A percentile compares a stretch with the other conserved stretches of the same genome.
Evolutionary conservation across 2,888 invertebrate species (phyloP).

Genomic region (Lysandra coridon): DNA sequence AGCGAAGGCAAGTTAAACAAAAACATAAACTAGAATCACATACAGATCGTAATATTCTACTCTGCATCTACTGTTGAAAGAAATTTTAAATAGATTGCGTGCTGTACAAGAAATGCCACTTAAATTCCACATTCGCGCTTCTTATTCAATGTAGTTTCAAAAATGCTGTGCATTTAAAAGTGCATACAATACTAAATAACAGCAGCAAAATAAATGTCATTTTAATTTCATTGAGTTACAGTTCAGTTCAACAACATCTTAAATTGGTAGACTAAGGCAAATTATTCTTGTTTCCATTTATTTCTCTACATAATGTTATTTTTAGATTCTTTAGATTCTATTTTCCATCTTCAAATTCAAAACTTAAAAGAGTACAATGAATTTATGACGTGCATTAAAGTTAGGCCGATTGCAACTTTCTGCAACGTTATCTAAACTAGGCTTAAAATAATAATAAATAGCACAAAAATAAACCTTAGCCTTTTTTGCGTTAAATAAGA

Average conservation of each 20-base stretch:
- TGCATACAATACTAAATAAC: not conserved
- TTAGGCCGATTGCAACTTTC: not conserved
- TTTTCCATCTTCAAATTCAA: not conserved
- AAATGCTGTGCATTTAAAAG: not conserved
- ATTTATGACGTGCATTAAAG: not conserved
- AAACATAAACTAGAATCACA: constrained; percentile 10
- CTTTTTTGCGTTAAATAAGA: not conserved
- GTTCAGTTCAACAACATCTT: too few relatives aligned
- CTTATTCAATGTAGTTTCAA: constrained; percentile 19
- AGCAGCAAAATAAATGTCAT: not conserved
- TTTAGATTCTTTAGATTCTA: not conserved
- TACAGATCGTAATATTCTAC: not conserved
- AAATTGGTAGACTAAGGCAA: not conserved
- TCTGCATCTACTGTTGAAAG: not conserved
- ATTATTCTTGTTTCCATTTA: not conserved
- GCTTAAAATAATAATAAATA: not conserved
- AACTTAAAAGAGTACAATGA: not conserved
- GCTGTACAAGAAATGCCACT: constrained; percentile 22
- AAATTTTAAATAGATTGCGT: constrained; percentile 7
- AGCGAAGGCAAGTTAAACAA: constrained; percentile 36
- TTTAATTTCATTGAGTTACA: not conserved
- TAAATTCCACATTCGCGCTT: constrained; percentile 9
- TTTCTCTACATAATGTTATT: not conserved
- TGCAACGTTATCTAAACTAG: not conserved
- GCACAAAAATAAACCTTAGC: not conserved